A percentile compares a stretch with the other conserved stretches of the same genome.
These are phyloP conservation scores for Rhyacichthys aspro DNA, from an alignment of 2,797 vertebrate genomes.

Conservation along the genomic window DNA sequence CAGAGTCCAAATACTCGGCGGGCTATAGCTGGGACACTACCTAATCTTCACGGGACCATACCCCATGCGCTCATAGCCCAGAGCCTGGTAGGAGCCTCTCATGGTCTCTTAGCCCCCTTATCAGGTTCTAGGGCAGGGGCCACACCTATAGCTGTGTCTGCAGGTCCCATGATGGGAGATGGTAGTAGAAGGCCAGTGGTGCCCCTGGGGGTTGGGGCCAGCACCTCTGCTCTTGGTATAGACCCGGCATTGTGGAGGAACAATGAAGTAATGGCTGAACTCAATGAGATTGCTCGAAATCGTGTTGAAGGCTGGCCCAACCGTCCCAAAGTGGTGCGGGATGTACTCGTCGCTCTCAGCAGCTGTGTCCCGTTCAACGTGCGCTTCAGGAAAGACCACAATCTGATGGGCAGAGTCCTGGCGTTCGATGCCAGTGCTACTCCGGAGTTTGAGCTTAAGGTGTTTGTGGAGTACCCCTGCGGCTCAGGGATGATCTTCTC, in stretches of 20 bases:
- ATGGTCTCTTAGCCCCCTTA: slow-evolving; percentile 81
- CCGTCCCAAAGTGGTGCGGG: slow-evolving; percentile 82
- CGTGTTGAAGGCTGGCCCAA: slow-evolving; percentile 87
- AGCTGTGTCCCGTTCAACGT: slow-evolving; percentile 87
- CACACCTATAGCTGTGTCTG: slow-evolving; percentile 76
- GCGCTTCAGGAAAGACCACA: slow-evolving; percentile 91
- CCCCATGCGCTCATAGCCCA: slow-evolving; percentile 82
- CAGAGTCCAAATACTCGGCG: slow-evolving; percentile 84
- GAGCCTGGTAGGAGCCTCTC: slow-evolving; percentile 79
- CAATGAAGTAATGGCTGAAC: slow-evolving; percentile 82
- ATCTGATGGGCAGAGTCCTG: slow-evolving; percentile 82
- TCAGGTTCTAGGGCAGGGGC: slow-evolving; percentile 73
- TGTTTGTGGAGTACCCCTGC: slow-evolving; percentile 88
- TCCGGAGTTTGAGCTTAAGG: slow-evolving; percentile 86
- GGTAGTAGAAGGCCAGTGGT: slow-evolving; percentile 76
- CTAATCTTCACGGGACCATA: slow-evolving; percentile 70
- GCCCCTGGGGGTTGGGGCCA: slow-evolving; percentile 68
- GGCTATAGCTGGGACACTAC: slow-evolving; percentile 80
- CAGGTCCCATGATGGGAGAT: slow-evolving; percentile 82
- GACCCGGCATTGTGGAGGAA: slow-evolving; percentile 76
- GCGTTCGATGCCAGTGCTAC: slow-evolving; percentile 85
- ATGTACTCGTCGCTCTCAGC: slow-evolving; percentile 82
- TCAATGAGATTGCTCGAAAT: slow-evolving; percentile 85
- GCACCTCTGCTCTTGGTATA: slow-evolving; percentile 79
- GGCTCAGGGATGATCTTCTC: slow-evolving; percentile 88